Evolutionary conservation across 64 coral and sea anemone species (phyloP).

Genomic region (Anthopleura sola): DNA sequence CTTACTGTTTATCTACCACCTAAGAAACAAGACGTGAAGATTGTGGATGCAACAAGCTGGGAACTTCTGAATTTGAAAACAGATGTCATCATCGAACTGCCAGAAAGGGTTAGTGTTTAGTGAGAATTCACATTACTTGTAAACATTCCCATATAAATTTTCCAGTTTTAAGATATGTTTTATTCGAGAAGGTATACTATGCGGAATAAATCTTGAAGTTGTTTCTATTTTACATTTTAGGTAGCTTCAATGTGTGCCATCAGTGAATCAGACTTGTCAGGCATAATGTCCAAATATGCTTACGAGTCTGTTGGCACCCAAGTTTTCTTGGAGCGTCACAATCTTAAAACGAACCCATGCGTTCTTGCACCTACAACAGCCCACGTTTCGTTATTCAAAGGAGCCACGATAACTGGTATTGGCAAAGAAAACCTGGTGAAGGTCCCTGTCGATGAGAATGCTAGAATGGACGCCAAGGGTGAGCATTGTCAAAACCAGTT

Average conservation of each 20-base stretch:
- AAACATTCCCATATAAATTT: no score
- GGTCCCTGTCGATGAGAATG: constrained; percentile 59
- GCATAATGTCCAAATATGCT: constrained; percentile 51
- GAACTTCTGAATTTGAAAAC: constrained; percentile 70
- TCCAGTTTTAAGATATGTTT: no score
- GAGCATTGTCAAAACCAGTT: background rate
- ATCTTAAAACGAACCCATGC: constrained; percentile 56
- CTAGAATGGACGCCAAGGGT: constrained; percentile 73
- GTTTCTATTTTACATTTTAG: background rate
- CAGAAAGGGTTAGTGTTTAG: constrained; percentile 10
- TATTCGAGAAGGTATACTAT: no score
- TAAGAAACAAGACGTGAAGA: constrained; percentile 14
- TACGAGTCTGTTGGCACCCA: constrained; percentile 60
- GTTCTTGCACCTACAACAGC: constrained; percentile 64
- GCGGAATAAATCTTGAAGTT: background rate
- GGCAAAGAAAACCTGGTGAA: constrained; percentile 51
- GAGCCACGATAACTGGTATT: constrained; percentile 57
- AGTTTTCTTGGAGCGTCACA: constrained; percentile 51
- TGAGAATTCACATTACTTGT: no score
- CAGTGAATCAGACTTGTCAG: constrained; percentile 40
- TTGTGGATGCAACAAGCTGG: constrained; percentile 44
- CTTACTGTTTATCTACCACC: constrained; percentile 50
- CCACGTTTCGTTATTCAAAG: constrained; percentile 76
- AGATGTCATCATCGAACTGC: constrained; percentile 60
- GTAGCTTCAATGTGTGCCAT: constrained; percentile 3